Evolutionary conservation across 2,797 vertebrate species (phyloP).

Genomic region (Alauda arvensis): DNA sequence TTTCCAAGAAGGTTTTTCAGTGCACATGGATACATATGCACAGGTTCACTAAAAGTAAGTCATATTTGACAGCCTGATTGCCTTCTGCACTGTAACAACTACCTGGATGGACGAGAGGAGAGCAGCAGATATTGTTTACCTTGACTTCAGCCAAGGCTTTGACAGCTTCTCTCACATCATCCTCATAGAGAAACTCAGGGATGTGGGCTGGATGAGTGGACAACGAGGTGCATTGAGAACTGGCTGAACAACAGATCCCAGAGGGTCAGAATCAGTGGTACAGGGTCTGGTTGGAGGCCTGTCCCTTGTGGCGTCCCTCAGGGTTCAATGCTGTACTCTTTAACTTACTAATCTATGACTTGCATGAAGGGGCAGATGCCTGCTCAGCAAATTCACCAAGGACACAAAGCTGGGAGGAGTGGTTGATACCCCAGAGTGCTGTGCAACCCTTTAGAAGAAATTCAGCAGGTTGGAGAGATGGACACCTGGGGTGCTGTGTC

Average conservation of each 20-base stretch:
- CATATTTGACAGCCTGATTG: background rate
- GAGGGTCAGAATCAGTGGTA: background rate
- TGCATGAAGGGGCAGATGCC: background rate
- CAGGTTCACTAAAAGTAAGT: background rate
- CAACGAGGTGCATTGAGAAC: background rate
- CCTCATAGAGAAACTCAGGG: background rate
- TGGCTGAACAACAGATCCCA: background rate
- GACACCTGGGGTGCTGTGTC: background rate
- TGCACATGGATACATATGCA: background rate
- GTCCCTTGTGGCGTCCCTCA: background rate
- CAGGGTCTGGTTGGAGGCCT: background rate
- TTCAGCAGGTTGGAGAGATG: rapidly evolving
- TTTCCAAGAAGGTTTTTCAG: background rate
- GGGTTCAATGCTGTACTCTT: background rate
- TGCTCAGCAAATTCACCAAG: background rate
- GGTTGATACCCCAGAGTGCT: rapidly evolving
- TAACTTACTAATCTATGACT: background rate
- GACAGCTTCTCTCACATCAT: background rate
- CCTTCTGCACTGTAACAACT: background rate
- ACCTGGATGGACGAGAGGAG: background rate
- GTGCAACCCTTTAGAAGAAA: background rate
- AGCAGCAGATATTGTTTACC: background rate
- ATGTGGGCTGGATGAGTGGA: background rate
- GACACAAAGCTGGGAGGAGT: background rate
- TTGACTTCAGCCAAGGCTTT: background rate